Evolutionary conservation across 1,140 invertebrate genomes (phyloP), one percentile per base, ranked within the genome.

Genomic region (Rhagoletis zephyria): DNA sequence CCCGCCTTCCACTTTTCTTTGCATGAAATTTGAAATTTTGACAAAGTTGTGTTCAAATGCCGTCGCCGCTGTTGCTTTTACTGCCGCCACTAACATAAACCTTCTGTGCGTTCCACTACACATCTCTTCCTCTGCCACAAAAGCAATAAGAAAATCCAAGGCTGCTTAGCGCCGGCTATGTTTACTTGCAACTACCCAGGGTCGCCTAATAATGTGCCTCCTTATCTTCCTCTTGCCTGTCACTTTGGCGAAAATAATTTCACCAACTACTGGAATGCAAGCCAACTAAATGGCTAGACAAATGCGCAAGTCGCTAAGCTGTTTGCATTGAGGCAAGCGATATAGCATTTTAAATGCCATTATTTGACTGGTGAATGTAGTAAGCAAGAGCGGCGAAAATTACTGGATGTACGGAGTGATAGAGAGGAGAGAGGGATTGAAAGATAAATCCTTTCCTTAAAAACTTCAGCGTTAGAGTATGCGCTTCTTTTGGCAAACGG

Each of bases 301-400:
- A 74, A 45, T 45, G 67, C 67, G 45, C 42, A n/a, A 74, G 14
- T 74, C 16, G 14, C 42, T 74, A 74, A 74, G 67, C 67, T 74
- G 40, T 74, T 74, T 74, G 67, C 67, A 5, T 48, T 42, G 67
- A 12, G 14, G 42, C 67, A 45, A 74, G 14, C 67, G 67, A 48
- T 74, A 48, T 45, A 48, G 30, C 64, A 30, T 30, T 30, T 67
- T 10, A 67, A 67, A 67, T 67, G 64, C 40, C 16, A 10, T 56
- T 56, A 56, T 56, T 56, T 56, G 51, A 7, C 10, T 56, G 51
- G 51, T 5, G 51, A 56, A 56, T 5, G 51, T 56, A 7, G 51
- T 56, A 10, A 56, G 51, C 5, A 10, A 56, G 30, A 30, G 30
- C 30, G 30, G 30, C 30, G 30, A 30, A 30, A 30, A 30, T 30